A percentile compares a stretch with the other conserved stretches of the same genome.
Conservation (phyloP, 53 echinoderm and acorn worm genomes). For the Actinopyga echinites region DNA sequence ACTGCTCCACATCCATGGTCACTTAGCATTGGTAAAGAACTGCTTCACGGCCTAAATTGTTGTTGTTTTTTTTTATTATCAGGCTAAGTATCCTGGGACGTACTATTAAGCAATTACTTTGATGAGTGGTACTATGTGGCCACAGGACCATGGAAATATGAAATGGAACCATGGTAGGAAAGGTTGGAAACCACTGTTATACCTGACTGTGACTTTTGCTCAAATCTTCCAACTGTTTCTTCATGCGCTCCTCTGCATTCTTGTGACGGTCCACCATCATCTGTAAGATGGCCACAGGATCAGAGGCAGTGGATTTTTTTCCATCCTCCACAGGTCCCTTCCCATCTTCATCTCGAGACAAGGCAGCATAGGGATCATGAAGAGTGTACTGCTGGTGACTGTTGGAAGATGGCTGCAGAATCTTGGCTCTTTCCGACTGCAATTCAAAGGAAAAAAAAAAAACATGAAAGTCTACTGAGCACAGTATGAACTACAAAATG, state of each 20-base stretch:
- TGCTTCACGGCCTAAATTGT: too few species aligned
- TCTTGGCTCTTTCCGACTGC: slow-evolving; percentile 74
- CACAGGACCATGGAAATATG: too few species aligned
- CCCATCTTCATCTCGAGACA: slow-evolving; percentile 74
- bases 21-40: too few species aligned
- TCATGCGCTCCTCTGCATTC: slow-evolving; percentile 83
- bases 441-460: background rate
- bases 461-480: too few species aligned
- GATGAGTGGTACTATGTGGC: too few species aligned
- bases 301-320: slow-evolving; percentile 46
- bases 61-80: too few species aligned
- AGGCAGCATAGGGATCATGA: slow-evolving; percentile 80
- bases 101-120: too few species aligned
- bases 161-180: too few species aligned
- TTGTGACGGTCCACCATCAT: slow-evolving; percentile 82
- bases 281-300: slow-evolving; percentile 69
- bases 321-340: slow-evolving; percentile 56
- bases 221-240: slow-evolving; percentile 64
- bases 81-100: too few species aligned
- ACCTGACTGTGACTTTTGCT: slow-evolving; percentile 86
- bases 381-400: slow-evolving; percentile 79
- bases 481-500: too few species aligned
- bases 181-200: slow-evolving; percentile 5
- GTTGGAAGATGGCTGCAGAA: slow-evolving; percentile 62
- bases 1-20: too few species aligned